Evolutionary conservation across 2,888 invertebrate genomes (phyloP), one percentile per base, ranked within the genome.

Genomic region (Conchocele bisecta): DNA sequence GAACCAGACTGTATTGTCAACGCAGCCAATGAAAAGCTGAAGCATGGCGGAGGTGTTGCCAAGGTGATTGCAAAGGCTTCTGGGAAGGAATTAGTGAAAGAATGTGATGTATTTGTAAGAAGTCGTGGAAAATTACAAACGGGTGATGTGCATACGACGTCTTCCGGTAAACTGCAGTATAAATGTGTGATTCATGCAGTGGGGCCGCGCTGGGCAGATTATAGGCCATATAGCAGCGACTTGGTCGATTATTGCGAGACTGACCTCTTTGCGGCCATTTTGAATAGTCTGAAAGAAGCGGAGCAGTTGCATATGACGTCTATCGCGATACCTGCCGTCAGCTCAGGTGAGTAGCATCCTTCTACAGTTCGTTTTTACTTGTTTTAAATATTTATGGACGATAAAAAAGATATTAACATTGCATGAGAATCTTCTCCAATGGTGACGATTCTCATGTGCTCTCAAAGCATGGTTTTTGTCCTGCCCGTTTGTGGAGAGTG

Each of bases 331-430:
- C 77, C 77, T 31, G 69, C 74, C 51, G 66, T 77, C 24, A 77
- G 77, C 37, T 54, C 77, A 67, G 77, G 77, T 77, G 61, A 37
- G n/a, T n/a, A n/a, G n/a, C n/a, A n/a, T n/a, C n/a, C n/a, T n/a
- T n/a, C n/a, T n/a, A n/a, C n/a, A n/a, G n/a, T n/a, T n/a, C n/a
- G n/a, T n/a, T n/a, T n/a, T n/a, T n/a, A n/a, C n/a, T n/a, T n/a
- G n/a, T n/a, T n/a, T n/a, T n/a, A n/a, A n/a, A n/a, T n/a, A n/a
- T n/a, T n/a, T n/a, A n/a, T n/a, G n/a, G n/a, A n/a, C n/a, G n/a
- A n/a, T n/a, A n/a, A n/a, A n/a, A n/a, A n/a, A n/a, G n/a, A n/a
- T n/a, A n/a, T n/a, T n/a, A n/a, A n/a, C n/a, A n/a, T n/a, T n/a
- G n/a, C n/a, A n/a, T n/a, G n/a, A n/a, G n/a, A n/a, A n/a, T n/a